These are phyloP conservation scores for Pluvialis apricaria DNA, from an alignment of 2,113 vertebrate genomes.

Conservation along the genomic window DNA sequence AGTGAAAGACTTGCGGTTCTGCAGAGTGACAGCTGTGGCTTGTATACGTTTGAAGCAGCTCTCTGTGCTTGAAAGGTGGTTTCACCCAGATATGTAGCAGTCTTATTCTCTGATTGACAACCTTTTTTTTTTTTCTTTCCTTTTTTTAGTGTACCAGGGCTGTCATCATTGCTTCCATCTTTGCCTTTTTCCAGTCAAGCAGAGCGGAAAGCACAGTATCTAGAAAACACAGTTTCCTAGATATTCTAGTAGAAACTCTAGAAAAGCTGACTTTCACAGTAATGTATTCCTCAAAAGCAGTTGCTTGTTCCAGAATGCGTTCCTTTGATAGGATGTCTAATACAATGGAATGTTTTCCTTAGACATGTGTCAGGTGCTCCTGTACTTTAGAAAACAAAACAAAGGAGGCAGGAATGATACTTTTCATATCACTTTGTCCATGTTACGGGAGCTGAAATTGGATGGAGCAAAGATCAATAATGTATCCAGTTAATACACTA, in stretches of 20 bases:
- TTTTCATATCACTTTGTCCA: conserved; percentile 50
- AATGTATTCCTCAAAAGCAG: not conserved
- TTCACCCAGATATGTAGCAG: not conserved
- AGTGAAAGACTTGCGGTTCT: not conserved
- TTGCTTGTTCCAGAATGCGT: not conserved
- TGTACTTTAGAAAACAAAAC: not conserved
- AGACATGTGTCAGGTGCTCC: not conserved
- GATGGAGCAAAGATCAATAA: conserved; percentile 68
- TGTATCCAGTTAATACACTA: conserved; percentile 59
- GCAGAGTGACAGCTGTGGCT: not conserved
- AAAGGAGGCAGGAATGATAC: not conserved
- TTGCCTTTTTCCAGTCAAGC: not conserved
- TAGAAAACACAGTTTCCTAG: not conserved
- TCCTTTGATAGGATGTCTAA: not conserved
- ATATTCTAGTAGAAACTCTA: not conserved
- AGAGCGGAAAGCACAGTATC: not conserved
- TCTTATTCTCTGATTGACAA: not conserved
- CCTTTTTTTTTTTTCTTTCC: not conserved
- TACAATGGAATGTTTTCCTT: not conserved
- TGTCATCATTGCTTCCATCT: not conserved
- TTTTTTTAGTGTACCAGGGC: not conserved
- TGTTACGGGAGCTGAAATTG: conserved; percentile 52
- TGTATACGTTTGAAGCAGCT: not conserved
- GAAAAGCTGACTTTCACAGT: not conserved
- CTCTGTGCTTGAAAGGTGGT: not conserved